Evolutionary conservation across 2,113 vertebrate species (phyloP).

Genomic region (Anseranas semipalmata): DNA sequence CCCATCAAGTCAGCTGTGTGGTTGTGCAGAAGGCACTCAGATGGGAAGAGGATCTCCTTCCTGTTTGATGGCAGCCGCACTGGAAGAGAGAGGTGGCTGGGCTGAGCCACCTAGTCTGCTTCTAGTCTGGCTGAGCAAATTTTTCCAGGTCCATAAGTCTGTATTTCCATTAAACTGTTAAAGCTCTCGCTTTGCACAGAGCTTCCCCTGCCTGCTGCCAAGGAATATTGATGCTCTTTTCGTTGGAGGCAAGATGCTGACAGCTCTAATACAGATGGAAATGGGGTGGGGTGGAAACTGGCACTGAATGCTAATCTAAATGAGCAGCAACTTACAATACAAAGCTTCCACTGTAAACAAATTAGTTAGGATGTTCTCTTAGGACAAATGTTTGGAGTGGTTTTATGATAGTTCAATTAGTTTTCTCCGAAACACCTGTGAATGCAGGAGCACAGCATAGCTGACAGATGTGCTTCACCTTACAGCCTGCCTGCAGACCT

Average conservation of each 20-base stretch:
- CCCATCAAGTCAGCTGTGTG: not conserved
- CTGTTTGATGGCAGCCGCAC: not conserved
- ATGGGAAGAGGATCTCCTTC: not conserved
- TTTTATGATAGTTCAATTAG: not conserved
- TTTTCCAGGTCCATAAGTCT: not conserved
- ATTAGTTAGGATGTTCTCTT: slow-evolving; percentile 20
- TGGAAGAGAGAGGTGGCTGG: not conserved
- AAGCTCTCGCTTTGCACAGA: not conserved
- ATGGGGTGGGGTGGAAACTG: not conserved
- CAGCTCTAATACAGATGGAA: not conserved
- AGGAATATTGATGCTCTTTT: slow-evolving; percentile 29
- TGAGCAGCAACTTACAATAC: not conserved
- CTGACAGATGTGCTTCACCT: not conserved
- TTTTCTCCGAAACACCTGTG: not conserved
- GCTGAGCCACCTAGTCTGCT: not conserved
- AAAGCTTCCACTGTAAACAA: not conserved
- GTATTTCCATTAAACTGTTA: not conserved
- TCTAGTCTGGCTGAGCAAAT: not conserved
- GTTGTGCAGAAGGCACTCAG: not conserved
- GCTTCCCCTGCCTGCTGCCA: not conserved
- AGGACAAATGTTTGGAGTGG: not conserved
- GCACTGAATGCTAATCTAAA: slow-evolving; percentile 19
- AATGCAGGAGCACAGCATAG: rapidly evolving
- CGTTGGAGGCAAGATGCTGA: not conserved
- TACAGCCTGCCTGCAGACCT: not conserved